Percentiles rank a stretch among this genome's conserved stretches.
phyloP scores from a whole-genome alignment of 2,888 invertebrate genomes.

The Lottia gigantea region DNA sequence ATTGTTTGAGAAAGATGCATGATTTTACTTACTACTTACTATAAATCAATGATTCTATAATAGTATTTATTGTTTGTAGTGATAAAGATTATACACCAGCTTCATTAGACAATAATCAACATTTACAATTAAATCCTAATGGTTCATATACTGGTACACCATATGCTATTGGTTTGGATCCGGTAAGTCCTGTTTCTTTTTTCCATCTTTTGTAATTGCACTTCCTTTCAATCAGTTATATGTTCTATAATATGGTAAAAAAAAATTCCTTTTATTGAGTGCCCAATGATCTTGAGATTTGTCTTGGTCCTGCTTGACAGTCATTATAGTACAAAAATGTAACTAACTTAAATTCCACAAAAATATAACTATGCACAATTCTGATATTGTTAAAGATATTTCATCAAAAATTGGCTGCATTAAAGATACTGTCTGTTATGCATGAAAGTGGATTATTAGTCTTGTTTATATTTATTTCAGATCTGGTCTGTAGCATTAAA shows the following conservation, averaged over 20 bases:
- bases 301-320: neutral
- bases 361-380: no score
- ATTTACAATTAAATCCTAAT: constrained; percentile 43
- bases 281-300: neutral
- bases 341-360: no score
- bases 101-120: neutral
- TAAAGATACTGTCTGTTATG: no score
- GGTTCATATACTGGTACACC: constrained; percentile 70
- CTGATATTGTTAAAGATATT: no score
- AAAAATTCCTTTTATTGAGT: no score
- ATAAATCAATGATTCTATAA: no score
- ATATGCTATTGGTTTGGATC: constrained; percentile 91
- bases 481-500: constrained; percentile 78
- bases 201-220: no score
- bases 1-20: neutral
- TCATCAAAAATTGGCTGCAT: no score
- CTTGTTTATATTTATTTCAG: constrained; percentile 41
- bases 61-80: neutral
- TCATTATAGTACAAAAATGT: neutral
- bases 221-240: no score
- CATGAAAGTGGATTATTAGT: neutral
- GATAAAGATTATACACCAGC: neutral
- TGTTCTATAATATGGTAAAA: neutral
- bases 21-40: neutral
- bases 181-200: constrained; percentile 65